phyloP scores from a whole-genome alignment of 2,113 vertebrate genomes.

The Hemibagrus wyckioides region DNA sequence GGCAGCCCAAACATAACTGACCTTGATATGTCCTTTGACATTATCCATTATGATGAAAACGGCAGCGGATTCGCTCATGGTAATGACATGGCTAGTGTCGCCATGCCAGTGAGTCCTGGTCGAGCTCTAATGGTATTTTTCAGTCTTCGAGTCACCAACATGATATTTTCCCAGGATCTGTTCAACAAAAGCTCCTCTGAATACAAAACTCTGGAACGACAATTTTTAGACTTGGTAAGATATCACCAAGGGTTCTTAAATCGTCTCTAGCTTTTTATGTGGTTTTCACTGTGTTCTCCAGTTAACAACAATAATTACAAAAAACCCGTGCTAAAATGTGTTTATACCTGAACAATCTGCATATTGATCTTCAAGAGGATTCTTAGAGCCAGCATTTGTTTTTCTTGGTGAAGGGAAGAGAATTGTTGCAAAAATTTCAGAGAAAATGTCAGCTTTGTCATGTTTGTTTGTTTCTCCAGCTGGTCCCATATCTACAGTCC shows the following conservation, averaged over 20 bases:
- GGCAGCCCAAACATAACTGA: slow-evolving; percentile 32
- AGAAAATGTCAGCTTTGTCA: neutral
- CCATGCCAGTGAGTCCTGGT: slow-evolving; percentile 62
- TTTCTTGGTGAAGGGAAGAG: neutral
- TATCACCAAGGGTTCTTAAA: neutral
- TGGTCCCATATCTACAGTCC: slow-evolving; percentile 92
- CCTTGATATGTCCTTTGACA: slow-evolving; percentile 63
- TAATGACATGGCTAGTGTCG: slow-evolving; percentile 56
- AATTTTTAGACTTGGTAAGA: slow-evolving; percentile 90
- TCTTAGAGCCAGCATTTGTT: neutral
- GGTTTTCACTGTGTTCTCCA: neutral
- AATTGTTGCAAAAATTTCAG: neutral
- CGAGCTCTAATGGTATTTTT: slow-evolving; percentile 89
- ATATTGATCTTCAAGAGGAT: neutral
- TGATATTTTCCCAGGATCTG: slow-evolving; percentile 90
- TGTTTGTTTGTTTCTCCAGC: slow-evolving; percentile 64
- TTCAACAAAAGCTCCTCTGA: slow-evolving; percentile 95
- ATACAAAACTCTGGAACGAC: slow-evolving; percentile 89
- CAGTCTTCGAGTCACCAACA: slow-evolving; percentile 94
- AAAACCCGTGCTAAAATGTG: neutral
- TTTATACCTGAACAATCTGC: neutral
- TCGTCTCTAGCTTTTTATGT: neutral
- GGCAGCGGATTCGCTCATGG: slow-evolving; percentile 64
- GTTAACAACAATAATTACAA: neutral
- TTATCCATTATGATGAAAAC: slow-evolving; percentile 60